Conservation (phyloP, 2,113 vertebrate genomes). For the Saccopteryx bilineata region DNA sequence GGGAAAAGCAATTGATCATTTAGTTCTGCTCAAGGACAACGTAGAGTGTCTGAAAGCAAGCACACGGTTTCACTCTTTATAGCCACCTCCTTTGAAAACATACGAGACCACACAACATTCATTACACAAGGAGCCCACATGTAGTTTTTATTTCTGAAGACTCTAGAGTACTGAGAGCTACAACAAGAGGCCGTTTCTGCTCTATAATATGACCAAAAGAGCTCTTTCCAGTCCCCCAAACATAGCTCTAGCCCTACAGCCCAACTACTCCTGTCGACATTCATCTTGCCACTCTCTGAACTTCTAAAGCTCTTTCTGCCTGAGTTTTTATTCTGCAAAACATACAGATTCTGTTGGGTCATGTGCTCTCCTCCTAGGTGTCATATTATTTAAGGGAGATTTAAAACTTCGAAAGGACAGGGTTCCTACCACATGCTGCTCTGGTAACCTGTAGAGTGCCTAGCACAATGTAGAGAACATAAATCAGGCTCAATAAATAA, state of each 20-base stretch:
- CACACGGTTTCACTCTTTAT: slow-evolving; percentile 15
- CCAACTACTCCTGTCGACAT: not conserved
- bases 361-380: not conserved
- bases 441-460: not conserved
- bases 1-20: slow-evolving; percentile 53
- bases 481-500: not conserved
- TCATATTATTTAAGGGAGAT: not conserved
- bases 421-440: not conserved
- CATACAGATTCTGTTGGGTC: not conserved
- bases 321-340: not conserved
- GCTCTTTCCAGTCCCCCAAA: not conserved
- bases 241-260: not conserved
- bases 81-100: slow-evolving; percentile 59
- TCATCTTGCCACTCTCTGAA: slow-evolving; percentile 7
- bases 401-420: not conserved
- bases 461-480: not conserved
- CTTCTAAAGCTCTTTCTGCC: slow-evolving; percentile 16
- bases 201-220: not conserved
- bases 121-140: slow-evolving; percentile 67
- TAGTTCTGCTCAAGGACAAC: slow-evolving; percentile 30
- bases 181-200: slow-evolving; percentile 10
- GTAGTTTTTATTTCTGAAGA: slow-evolving; percentile 53
- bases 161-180: slow-evolving; percentile 42
- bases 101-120: not conserved
- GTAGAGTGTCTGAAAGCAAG: not conserved